Evolutionary conservation across 2,888 invertebrate species (phyloP).

Genomic region (Drosophila birchii): DNA sequence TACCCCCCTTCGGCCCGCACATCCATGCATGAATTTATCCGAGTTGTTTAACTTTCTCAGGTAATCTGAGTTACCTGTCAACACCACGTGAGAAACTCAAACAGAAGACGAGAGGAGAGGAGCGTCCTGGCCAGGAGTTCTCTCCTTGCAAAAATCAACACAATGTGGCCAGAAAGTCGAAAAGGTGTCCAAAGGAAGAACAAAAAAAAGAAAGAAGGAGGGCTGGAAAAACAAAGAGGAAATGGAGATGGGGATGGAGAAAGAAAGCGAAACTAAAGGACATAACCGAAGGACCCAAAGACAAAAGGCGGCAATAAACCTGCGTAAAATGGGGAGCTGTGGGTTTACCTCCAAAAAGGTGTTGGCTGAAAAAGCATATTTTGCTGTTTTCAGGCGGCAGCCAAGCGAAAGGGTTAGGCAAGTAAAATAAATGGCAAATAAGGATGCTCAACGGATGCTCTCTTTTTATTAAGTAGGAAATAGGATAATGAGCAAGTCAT

Average conservation of each 20-base stretch:
- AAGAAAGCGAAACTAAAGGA: constrained; percentile 23
- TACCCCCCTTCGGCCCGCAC: not conserved
- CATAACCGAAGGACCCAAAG: constrained; percentile 48
- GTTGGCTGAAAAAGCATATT: constrained; percentile 66
- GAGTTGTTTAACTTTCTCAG: constrained; percentile 62
- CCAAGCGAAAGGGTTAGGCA: constrained; percentile 46
- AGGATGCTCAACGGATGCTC: not conserved
- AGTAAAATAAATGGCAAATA: not conserved
- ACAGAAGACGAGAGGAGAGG: constrained; percentile 36
- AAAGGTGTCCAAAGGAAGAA: constrained; percentile 42
- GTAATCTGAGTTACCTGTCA: constrained; percentile 63
- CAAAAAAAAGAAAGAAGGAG: too few species aligned
- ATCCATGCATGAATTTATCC: constrained; percentile 38
- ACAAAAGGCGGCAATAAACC: constrained; percentile 73
- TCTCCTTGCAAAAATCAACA: constrained; percentile 38
- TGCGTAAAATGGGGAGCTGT: constrained; percentile 4
- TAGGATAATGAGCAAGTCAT: accelerated
- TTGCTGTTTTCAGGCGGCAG: constrained; percentile 52
- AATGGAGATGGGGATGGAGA: not conserved
- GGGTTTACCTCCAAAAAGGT: not conserved
- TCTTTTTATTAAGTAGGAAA: not conserved
- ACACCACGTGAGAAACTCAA: constrained; percentile 54
- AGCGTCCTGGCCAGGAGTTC: not conserved
- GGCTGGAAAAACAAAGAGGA: not conserved
- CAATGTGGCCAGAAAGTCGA: constrained; percentile 55